These are phyloP conservation scores for Liodrosophila aerea DNA, from an alignment of 2,888 invertebrate species.

Conservation along the genomic window DNA sequence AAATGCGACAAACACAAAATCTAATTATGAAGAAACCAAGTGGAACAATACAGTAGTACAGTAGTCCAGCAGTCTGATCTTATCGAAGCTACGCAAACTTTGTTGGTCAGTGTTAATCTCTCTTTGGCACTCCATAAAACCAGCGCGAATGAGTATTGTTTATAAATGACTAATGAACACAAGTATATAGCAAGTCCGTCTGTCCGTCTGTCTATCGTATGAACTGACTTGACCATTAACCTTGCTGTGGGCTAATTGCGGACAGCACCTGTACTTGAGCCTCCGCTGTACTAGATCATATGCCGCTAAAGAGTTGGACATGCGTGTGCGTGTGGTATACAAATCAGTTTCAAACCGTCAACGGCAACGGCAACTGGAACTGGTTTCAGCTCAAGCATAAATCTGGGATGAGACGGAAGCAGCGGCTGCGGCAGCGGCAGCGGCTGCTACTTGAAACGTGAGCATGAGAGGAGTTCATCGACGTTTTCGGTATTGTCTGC, in stretches of 20 bases:
- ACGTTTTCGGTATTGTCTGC: conserved; percentile 33
- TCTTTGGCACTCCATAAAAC: conserved; percentile 33
- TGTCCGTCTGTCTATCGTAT: conserved; percentile 4
- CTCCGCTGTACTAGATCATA: conserved; percentile 29
- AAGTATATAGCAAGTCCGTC: neutral
- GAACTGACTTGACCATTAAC: conserved; percentile 51
- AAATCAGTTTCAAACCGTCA: conserved; percentile 57
- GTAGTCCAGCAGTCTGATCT: too few species aligned
- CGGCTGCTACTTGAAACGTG: conserved; percentile 36
- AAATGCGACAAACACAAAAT: conserved; percentile 41
- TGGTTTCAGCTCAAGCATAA: conserved; percentile 41
- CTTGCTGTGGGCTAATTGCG: conserved; percentile 53
- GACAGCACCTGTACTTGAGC: conserved; percentile 33
- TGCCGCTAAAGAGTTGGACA: conserved; percentile 11
- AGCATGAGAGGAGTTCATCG: conserved; percentile 45
- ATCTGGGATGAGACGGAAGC: neutral
- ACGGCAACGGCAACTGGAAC: conserved; percentile 38
- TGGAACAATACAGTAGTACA: too few species aligned
- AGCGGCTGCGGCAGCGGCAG: neutral
- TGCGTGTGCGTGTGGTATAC: conserved; percentile 43
- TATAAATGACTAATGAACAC: conserved; percentile 55
- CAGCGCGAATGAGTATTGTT: conserved; percentile 12
- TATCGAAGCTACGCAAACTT: neutral
- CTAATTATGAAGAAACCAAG: neutral
- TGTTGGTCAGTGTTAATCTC: conserved; percentile 41